These are phyloP conservation scores for Atta cephalotes DNA, from an alignment of 1,140 invertebrate species.

Conservation along the genomic window DNA sequence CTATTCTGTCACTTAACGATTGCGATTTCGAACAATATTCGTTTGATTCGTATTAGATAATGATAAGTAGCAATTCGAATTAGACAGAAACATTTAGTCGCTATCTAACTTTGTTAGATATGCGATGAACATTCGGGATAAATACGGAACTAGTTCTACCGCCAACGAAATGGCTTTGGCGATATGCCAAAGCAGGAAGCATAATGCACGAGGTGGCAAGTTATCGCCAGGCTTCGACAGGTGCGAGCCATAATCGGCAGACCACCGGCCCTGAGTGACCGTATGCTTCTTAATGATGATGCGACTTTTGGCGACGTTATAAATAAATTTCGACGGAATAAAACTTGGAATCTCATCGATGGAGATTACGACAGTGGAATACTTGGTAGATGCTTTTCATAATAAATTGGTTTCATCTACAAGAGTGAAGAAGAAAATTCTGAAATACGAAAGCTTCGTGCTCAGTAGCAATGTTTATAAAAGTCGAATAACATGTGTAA, in stretches of 20 bases:
- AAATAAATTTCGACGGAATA: conserved; percentile 64
- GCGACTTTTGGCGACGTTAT: conserved; percentile 28
- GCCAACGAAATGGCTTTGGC: conserved; percentile 40
- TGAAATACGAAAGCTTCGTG: conserved; percentile 30
- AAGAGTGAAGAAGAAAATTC: conserved; percentile 17
- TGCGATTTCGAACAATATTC: not conserved
- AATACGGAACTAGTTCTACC: conserved; percentile 48
- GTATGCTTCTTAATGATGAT: conserved; percentile 31
- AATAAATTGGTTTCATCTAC: conserved; percentile 62
- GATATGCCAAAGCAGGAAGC: conserved; percentile 54
- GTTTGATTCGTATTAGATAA: not conserved
- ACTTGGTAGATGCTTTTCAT: conserved; percentile 57
- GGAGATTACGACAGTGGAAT: conserved; percentile 34
- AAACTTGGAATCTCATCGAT: not conserved
- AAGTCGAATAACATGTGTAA: conserved; percentile 56
- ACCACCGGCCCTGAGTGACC: conserved; percentile 25
- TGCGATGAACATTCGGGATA: conserved; percentile 51
- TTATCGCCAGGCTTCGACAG: conserved; percentile 56
- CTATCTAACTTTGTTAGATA: conserved; percentile 30
- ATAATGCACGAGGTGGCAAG: conserved; percentile 8
- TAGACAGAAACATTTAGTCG: conserved; percentile 1
- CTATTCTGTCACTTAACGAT: not conserved
- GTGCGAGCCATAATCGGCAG: conserved; percentile 43
- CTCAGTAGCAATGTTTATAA: conserved; percentile 54
- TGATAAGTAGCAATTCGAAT: not conserved